A percentile compares a stretch with the other conserved stretches of the same genome.
Conservation (phyloP, 2,113 vertebrate genomes). For the Sinocyclocheilus grahami region DNA sequence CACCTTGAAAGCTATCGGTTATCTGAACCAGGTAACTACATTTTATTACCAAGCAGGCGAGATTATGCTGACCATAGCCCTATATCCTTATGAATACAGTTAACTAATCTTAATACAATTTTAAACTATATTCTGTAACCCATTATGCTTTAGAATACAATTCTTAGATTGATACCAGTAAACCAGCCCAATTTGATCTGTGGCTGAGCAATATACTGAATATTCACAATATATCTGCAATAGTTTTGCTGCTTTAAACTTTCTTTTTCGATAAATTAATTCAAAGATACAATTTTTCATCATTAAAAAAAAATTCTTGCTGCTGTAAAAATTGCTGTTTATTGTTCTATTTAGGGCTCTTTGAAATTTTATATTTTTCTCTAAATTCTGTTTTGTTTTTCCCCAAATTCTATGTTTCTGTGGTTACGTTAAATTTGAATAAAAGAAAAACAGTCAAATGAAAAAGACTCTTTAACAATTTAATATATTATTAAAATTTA, state of each 20-base stretch:
- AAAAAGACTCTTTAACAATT: not conserved
- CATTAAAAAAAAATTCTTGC: not conserved
- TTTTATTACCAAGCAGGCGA: not conserved
- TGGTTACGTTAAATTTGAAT: not conserved
- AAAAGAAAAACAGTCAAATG: not conserved
- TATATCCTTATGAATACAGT: not conserved
- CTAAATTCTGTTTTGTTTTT: not conserved
- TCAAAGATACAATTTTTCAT: not conserved
- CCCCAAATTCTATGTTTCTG: not conserved
- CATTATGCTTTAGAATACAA: not conserved
- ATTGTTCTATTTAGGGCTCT: not conserved
- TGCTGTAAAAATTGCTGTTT: not conserved
- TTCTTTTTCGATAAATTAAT: not conserved
- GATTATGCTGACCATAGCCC: not conserved
- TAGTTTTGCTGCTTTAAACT: not conserved
- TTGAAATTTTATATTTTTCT: not conserved
- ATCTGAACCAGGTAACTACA: constrained; percentile 1
- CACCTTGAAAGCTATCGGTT: not conserved
- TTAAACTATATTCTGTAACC: not conserved
- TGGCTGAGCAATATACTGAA: not conserved
- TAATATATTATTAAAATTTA: not conserved
- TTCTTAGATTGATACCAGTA: not conserved
- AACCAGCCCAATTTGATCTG: not conserved
- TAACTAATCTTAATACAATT: not conserved
- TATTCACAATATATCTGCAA: not conserved